phyloP scores from a whole-genome alignment of 2,888 invertebrate genomes.

The Alentia gelatinosa region DNA sequence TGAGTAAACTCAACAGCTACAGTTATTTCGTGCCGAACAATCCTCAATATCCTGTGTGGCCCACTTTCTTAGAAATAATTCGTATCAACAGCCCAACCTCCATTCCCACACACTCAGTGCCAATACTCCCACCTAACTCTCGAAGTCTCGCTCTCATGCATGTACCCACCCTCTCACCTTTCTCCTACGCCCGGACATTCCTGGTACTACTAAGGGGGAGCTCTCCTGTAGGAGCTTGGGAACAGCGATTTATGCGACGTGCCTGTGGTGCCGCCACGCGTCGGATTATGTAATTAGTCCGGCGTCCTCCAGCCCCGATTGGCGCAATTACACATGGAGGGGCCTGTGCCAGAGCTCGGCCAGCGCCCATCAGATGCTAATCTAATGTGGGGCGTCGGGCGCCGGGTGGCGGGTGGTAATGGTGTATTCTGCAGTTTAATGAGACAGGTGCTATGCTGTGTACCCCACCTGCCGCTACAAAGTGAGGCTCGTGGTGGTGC shows the following conservation, averaged over 20 bases:
- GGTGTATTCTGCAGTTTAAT: not conserved
- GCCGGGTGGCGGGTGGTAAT: not conserved
- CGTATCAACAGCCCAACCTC: too few species aligned
- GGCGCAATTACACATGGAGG: not conserved
- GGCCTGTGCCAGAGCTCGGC: not conserved
- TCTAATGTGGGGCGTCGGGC: not conserved
- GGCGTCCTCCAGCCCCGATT: not conserved
- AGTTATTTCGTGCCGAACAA: too few species aligned
- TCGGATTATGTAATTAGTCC: not conserved
- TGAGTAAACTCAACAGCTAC: too few species aligned
- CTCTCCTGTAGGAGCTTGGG: too few species aligned
- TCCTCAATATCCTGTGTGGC: too few species aligned
- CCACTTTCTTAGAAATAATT: too few species aligned
- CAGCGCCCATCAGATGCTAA: not conserved
- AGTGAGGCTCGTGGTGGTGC: too few species aligned
- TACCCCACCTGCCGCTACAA: not conserved
- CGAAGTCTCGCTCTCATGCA: too few species aligned
- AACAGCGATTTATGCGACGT: not conserved
- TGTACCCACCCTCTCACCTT: too few species aligned
- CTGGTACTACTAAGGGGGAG: not conserved
- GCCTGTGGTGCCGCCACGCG: not conserved
- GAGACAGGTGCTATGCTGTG: not conserved
- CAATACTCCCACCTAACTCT: too few species aligned
- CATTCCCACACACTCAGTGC: too few species aligned
- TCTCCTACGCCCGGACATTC: too few species aligned